Base-by-base conservation (phyloP, 2,113 vertebrate genomes). In the Rynchops niger region DNA sequence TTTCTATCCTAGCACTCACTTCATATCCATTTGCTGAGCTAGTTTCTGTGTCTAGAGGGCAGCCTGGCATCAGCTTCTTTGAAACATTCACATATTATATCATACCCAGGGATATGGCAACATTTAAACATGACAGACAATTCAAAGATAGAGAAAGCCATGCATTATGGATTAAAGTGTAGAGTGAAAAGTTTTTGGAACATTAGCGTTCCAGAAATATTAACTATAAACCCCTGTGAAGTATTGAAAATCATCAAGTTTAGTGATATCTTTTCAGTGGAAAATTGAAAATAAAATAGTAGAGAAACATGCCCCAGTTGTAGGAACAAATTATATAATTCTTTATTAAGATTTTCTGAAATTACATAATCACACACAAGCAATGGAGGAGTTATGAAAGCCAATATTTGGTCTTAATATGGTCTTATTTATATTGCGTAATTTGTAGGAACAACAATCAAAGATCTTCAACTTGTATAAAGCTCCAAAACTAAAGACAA, bases 41-140 rank as follows among this genome's bases (percentile, higher is more conserved):
- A 49, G 22, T 70, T 96, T 77, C 88, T 82, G 79, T 78, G 76
- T 88, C 95, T 96, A 95, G 92, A 90, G 96, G 96, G 95, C 95
- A 96, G 90, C 74, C 85, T 95, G 92, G 71, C 82, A 94, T 19
- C 92, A 95, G 47, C 56, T 92, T 90, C 79, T 78, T 86, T 67
- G 40, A 90, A 93, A 58, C 16, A n/a, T 40, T 66, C 32, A 52
- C 17, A 1, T 38, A 83, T 77, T 58, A 66, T 63, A 53, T 42
- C 79, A 73, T n/a, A 92, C 40, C 53, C 80, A 91, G 50, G 55
- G 58, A 62, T 70, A 63, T 7, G 43, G 76, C 58, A 90, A 69
- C 59, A 73, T 70, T 94, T 88, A 88, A 88, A 81, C 50, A 83
- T 73, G 95, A 66, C 42, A 70, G 65, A 91, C 3, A 17, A 94